phyloP scores from a whole-genome alignment of 1,140 invertebrate genomes.

The Wiebesia pumilae region DNA sequence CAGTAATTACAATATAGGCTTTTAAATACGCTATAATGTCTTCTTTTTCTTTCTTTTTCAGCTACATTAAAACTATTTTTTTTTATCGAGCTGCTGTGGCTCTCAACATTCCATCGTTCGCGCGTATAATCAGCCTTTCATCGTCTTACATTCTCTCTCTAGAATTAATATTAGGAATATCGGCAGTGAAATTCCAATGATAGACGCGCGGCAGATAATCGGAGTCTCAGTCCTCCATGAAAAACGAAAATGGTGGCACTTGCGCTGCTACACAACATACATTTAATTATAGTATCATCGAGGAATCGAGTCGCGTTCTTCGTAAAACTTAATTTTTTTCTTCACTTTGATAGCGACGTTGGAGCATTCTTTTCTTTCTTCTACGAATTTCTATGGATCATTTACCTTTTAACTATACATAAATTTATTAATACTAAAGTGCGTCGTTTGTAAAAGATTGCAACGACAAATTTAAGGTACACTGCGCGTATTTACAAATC shows the following conservation, averaged over 20 bases:
- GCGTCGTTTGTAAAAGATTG: not conserved
- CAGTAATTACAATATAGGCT: constrained; percentile 62
- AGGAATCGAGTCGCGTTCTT: constrained; percentile 43
- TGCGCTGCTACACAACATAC: constrained; percentile 60
- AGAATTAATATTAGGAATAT: constrained; percentile 75
- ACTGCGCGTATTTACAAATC: not conserved
- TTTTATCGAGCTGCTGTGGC: constrained; percentile 19
- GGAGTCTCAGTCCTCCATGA: constrained; percentile 58
- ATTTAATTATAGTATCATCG: constrained; percentile 34
- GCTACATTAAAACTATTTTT: constrained; percentile 43
- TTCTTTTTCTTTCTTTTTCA: constrained; percentile 51
- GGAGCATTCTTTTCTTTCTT: not conserved
- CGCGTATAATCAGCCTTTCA: constrained; percentile 50
- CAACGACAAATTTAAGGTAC: constrained; percentile 13
- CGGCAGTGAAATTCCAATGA: constrained; percentile 77
- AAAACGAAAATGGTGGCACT: constrained; percentile 64
- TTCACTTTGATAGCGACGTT: not conserved
- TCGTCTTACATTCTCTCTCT: constrained; percentile 55
- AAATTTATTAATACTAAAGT: constrained; percentile 24
- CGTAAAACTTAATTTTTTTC: not conserved
- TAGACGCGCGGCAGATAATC: constrained; percentile 68
- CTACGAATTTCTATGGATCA: not conserved
- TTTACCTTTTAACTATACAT: not conserved
- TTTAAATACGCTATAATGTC: constrained; percentile 63
- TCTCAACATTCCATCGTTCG: constrained; percentile 32